Evolutionary conservation across 2,113 vertebrate species (phyloP).

Genomic region (Accipiter virgatus): DNA sequence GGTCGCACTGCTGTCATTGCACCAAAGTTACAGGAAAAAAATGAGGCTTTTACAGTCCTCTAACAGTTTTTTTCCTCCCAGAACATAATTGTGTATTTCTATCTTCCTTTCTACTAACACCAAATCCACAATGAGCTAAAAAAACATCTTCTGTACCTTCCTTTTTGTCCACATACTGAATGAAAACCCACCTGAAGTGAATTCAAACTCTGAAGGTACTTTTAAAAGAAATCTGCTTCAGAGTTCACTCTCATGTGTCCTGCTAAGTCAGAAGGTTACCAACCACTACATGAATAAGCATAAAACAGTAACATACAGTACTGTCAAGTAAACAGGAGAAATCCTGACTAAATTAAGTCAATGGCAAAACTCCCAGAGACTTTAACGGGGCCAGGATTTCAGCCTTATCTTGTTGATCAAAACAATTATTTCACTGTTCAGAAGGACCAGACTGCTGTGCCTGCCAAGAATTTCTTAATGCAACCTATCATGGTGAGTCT

Average conservation of each 20-base stretch:
- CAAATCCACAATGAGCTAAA: background rate
- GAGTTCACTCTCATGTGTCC: background rate
- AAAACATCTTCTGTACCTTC: background rate
- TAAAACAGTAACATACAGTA: background rate
- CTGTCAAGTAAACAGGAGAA: background rate
- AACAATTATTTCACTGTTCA: constrained; percentile 2
- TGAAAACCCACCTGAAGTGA: background rate
- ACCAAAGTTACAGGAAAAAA: background rate
- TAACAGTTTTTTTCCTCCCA: background rate
- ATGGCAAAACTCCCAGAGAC: background rate
- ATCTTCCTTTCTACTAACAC: background rate
- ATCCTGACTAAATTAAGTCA: background rate
- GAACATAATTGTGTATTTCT: background rate
- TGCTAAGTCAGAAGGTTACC: background rate
- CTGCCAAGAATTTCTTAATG: constrained; percentile 41
- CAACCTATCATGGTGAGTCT: background rate
- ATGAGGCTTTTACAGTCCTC: background rate
- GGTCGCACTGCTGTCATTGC: background rate
- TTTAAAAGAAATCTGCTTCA: background rate
- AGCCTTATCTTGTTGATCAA: constrained; percentile 16
- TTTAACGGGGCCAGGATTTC: background rate
- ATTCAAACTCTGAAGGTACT: constrained; percentile 13
- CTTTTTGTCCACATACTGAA: constrained; percentile 10
- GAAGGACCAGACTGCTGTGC: constrained; percentile 9
- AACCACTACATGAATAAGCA: background rate